Percentiles rank a stretch among this genome's conserved stretches.
Conservation (phyloP, 2,797 vertebrate species). For the Diglossa cyanea region DNA sequence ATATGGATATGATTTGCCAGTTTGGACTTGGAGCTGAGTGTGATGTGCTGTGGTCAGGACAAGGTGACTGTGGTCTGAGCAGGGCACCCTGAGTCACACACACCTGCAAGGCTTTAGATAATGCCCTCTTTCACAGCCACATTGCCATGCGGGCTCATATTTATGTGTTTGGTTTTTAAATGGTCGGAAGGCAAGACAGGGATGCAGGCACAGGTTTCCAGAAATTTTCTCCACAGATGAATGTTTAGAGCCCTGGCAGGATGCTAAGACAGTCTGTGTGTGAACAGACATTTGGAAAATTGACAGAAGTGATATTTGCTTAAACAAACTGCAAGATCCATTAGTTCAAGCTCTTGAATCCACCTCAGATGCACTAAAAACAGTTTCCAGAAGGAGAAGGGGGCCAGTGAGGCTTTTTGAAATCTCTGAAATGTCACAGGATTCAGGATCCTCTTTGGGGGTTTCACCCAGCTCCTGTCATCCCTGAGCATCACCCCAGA, state of each 20-base stretch:
- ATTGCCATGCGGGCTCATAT: neutral
- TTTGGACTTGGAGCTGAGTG: neutral
- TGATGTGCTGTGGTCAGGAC: neutral
- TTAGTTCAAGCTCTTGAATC: neutral
- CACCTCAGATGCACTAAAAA: neutral
- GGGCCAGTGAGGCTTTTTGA: neutral
- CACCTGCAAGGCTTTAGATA: neutral
- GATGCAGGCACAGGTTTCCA: constrained; percentile 32
- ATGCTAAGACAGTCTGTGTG: neutral
- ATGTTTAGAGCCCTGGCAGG: neutral
- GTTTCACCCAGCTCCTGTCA: neutral
- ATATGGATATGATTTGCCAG: neutral
- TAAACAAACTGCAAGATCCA: constrained; percentile 3
- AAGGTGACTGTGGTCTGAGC: neutral
- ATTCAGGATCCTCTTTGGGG: neutral
- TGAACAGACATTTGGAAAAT: constrained; percentile 39
- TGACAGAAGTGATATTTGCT: constrained; percentile 37
- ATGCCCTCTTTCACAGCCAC: fast-evolving
- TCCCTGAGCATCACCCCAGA: neutral
- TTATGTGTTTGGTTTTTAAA: neutral
- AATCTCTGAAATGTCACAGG: neutral
- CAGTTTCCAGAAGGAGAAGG: neutral
- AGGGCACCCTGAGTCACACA: neutral
- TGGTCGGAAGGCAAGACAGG: neutral
- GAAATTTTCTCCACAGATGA: neutral